Base-by-base conservation (phyloP, 92 coral and sea anemone genomes). In the Desmophyllum pertusum region DNA sequence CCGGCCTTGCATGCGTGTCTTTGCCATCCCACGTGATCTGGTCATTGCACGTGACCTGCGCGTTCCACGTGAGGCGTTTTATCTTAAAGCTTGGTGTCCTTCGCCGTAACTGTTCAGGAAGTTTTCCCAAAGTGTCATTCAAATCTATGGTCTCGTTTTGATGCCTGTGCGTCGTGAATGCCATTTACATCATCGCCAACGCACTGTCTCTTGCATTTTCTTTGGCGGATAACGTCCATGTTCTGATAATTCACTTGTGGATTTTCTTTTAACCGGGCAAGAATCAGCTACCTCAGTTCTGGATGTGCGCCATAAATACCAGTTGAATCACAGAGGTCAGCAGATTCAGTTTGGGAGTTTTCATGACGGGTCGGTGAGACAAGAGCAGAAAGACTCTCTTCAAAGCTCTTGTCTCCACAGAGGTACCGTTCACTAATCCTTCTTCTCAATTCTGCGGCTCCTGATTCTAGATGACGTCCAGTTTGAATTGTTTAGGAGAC, bases 341-440 rank as follows among this genome's bases (percentile, higher is more conserved):
- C 0, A 15, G 75, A 37, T 46, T 27, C 27, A 6, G 50, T 68
- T 80, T 51, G 33, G 61, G 4, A 1, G 36, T 10, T 27, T 23
- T 50, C 76, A 14, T 18, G 2, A 36, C 11, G 18, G 10, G 39
- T 33, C 31, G 64, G 18, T 15, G 66, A n/a, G 51, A 25, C 5
- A 9, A 2, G 35, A 68, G n/a, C 25, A 3, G 76, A 7, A 10
- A 68, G 66, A 7, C 11, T 51, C 36, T 80, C 84, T 4, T 68
- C 84, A 80, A 67, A 80, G 73, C 84, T 80, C 37, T 38, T 68
- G 37, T 80, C 84, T 50, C 84, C 84, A 25, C 84, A 80, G 4
- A 80, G 84, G 66, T 80, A 80, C 29, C 55, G 43, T 52, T 80
- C 76, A 36, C 84, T 80, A 0, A 80, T 36, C 27, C 48, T 69